phyloP scores from a whole-genome alignment of 2,113 vertebrate species.

The Orthonyx spaldingii region DNA sequence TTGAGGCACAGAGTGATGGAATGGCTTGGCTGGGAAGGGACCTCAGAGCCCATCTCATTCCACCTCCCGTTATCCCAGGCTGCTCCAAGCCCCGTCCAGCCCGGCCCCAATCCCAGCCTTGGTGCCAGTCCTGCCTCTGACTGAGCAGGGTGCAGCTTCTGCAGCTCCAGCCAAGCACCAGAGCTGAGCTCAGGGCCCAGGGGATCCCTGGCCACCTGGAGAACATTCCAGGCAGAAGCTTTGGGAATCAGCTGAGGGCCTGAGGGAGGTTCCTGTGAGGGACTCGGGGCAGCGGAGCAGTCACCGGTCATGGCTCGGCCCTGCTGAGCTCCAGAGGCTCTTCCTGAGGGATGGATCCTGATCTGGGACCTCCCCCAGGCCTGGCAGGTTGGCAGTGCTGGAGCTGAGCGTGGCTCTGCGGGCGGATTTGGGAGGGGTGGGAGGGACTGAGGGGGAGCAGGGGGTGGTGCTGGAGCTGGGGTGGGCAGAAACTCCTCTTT shows the following conservation, averaged over 20 bases:
- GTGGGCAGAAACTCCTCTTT: rapidly evolving
- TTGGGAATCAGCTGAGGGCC: background rate
- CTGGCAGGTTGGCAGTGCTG: rapidly evolving
- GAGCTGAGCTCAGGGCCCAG: background rate
- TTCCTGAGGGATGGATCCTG: background rate
- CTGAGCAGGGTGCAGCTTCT: background rate
- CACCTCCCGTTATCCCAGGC: background rate
- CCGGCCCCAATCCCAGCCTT: background rate
- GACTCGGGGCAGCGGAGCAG: rapidly evolving
- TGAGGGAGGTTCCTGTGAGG: background rate
- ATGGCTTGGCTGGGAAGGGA: background rate
- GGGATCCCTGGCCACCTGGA: rapidly evolving
- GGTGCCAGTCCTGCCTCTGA: background rate
- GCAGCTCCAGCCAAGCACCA: background rate
- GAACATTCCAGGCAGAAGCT: too few species aligned
- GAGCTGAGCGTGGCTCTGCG: rapidly evolving
- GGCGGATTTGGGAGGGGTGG: background rate
- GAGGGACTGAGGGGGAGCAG: background rate
- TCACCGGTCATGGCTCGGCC: rapidly evolving
- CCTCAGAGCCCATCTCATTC: background rate
- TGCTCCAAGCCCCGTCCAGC: background rate
- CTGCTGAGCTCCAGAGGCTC: background rate
- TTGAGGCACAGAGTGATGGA: background rate
- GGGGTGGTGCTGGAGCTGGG: background rate
- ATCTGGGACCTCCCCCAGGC: background rate